These are phyloP conservation scores for Heterotis niloticus DNA, from an alignment of 2,113 vertebrate genomes.

Conservation along the genomic window DNA sequence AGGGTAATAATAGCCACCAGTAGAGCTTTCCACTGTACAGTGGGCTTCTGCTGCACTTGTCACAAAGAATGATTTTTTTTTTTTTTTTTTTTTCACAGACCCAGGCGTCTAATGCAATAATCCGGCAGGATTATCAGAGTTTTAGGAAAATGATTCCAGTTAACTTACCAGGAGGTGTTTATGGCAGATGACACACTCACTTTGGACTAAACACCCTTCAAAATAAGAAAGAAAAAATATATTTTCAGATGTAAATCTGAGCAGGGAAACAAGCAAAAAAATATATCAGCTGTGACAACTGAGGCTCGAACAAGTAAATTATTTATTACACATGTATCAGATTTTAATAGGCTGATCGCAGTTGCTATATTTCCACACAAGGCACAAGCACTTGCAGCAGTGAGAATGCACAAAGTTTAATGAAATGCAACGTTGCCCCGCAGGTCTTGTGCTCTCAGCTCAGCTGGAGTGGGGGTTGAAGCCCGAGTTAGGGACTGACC, in stretches of 20 bases:
- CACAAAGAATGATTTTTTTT: conserved; percentile 40
- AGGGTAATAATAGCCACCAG: conserved; percentile 65
- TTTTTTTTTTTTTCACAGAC: conserved; percentile 1
- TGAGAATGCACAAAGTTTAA: conserved; percentile 20
- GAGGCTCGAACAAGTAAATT: neutral
- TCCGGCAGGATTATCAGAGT: neutral
- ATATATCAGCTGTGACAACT: neutral
- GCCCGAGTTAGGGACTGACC: conserved; percentile 16
- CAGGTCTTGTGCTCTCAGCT: neutral
- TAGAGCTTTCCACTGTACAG: conserved; percentile 42
- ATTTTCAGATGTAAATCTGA: neutral
- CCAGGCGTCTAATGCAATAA: neutral
- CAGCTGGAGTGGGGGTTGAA: conserved; percentile 16
- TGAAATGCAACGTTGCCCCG: conserved; percentile 33
- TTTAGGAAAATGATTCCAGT: neutral
- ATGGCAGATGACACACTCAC: conserved; percentile 44
- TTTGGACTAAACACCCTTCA: conserved; percentile 54
- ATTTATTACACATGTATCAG: neutral
- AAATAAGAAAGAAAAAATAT: conserved; percentile 37
- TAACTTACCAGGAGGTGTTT: conserved; percentile 60
- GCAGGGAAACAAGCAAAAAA: neutral
- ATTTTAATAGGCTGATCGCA: neutral
- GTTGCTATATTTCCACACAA: conserved; percentile 2
- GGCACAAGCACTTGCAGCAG: neutral
- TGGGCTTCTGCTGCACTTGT: conserved; percentile 37